phyloP scores from a whole-genome alignment of 2,888 invertebrate species.

The Orchesellides sinensis region DNA sequence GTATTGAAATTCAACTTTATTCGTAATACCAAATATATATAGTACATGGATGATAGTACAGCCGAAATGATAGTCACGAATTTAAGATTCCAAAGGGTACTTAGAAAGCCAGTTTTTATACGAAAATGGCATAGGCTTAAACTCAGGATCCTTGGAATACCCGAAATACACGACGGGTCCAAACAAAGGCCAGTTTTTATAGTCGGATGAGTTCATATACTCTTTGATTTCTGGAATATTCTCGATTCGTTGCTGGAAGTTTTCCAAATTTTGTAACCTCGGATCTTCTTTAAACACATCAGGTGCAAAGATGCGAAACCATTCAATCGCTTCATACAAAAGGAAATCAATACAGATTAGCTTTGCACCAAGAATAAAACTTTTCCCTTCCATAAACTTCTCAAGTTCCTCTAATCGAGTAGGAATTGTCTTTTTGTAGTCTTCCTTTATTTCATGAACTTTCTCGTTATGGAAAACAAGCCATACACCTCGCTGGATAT shows the following conservation, averaged over 20 bases:
- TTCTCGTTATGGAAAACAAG: constrained; percentile 39
- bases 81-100: constrained; percentile 34
- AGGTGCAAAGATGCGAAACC: constrained; percentile 52
- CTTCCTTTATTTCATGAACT: constrained; percentile 50
- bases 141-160: constrained; percentile 48
- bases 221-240: constrained; percentile 41
- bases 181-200: constrained; percentile 42
- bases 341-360: constrained; percentile 35
- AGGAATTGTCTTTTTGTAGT: constrained; percentile 49
- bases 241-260: constrained; percentile 50
- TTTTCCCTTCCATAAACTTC: constrained; percentile 47
- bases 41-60: too few species aligned
- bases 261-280: constrained; percentile 35
- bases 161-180: constrained; percentile 43
- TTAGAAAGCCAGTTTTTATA: constrained; percentile 52
- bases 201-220: constrained; percentile 28
- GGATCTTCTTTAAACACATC: constrained; percentile 47
- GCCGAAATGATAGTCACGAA: neutral
- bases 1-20: too few species aligned
- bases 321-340: constrained; percentile 45
- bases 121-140: constrained; percentile 42
- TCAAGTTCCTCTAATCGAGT: constrained; percentile 24
- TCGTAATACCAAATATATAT: too few species aligned
- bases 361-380: constrained; percentile 45
- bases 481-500: constrained; percentile 31